Conservation (phyloP, 2,797 vertebrate species). For the Myotis planiceps region DNA sequence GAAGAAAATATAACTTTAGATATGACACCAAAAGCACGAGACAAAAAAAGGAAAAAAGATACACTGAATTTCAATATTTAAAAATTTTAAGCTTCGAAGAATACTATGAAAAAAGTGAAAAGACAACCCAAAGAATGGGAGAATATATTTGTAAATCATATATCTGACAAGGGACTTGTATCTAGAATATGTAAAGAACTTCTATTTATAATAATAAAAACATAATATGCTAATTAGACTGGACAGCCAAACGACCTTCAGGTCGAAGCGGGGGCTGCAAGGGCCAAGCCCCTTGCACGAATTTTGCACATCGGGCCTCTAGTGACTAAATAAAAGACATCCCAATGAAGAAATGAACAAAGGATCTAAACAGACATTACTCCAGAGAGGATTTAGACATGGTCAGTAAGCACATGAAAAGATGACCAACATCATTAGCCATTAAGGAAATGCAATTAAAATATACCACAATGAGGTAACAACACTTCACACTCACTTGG, state of each 20-base stretch:
- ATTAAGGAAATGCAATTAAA: background rate
- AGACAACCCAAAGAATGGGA: background rate
- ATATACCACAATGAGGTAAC: background rate
- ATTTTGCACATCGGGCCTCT: too few species aligned
- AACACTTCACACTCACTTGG: background rate
- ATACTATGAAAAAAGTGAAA: background rate
- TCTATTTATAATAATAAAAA: background rate
- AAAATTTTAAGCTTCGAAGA: background rate
- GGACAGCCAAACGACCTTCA: too few species aligned
- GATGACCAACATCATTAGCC: background rate
- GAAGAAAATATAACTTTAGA: background rate
- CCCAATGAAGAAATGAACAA: background rate
- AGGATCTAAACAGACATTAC: background rate
- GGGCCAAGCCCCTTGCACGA: too few species aligned
- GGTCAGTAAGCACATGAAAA: background rate
- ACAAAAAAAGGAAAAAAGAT: background rate
- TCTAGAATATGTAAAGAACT: background rate
- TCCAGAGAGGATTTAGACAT: background rate
- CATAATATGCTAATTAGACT: too few species aligned
- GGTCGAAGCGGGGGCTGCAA: too few species aligned
- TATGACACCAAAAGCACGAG: background rate
- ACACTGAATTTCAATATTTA: background rate
- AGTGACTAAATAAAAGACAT: background rate
- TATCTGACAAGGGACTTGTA: background rate
- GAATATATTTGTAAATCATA: background rate